Percentiles rank a stretch among this genome's conserved stretches.
These are phyloP conservation scores for Candidula unifasciata DNA, from an alignment of 2,888 invertebrate species.

Conservation along the genomic window DNA sequence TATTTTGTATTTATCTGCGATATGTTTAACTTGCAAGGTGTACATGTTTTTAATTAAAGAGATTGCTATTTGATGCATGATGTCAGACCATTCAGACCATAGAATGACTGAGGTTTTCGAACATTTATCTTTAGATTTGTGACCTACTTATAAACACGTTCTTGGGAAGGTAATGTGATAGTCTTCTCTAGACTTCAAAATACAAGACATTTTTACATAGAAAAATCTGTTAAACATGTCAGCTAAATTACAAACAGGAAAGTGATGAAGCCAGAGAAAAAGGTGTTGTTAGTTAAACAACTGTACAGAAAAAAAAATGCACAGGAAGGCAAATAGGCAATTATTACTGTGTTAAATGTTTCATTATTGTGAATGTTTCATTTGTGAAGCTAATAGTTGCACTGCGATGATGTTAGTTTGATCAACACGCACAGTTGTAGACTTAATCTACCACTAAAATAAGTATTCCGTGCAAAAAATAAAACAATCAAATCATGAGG, in stretches of 20 bases:
- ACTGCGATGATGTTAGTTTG: too few species aligned
- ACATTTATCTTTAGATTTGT: too few species aligned
- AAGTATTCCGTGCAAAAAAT: not conserved
- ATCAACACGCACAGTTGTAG: not conserved
- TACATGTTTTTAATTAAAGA: too few species aligned
- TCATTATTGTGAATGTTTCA: not conserved
- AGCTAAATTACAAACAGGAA: not conserved
- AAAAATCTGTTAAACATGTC: not conserved
- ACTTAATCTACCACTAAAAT: not conserved
- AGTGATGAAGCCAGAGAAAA: not conserved
- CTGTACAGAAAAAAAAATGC: not conserved
- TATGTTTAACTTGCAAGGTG: too few species aligned
- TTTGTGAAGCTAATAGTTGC: too few species aligned
- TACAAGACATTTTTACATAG: too few species aligned
- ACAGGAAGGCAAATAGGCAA: constrained; percentile 11
- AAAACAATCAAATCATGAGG: not conserved
- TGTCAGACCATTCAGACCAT: too few species aligned
- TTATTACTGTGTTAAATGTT: not conserved
- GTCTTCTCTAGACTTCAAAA: too few species aligned
- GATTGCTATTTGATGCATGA: too few species aligned
- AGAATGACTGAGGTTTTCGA: too few species aligned
- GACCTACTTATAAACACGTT: too few species aligned
- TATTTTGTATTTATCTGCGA: not conserved
- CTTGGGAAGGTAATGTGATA: too few species aligned
- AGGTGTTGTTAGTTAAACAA: not conserved